These are phyloP conservation scores for Folsomia candida DNA, from an alignment of 2,888 invertebrate genomes.

Conservation along the genomic window DNA sequence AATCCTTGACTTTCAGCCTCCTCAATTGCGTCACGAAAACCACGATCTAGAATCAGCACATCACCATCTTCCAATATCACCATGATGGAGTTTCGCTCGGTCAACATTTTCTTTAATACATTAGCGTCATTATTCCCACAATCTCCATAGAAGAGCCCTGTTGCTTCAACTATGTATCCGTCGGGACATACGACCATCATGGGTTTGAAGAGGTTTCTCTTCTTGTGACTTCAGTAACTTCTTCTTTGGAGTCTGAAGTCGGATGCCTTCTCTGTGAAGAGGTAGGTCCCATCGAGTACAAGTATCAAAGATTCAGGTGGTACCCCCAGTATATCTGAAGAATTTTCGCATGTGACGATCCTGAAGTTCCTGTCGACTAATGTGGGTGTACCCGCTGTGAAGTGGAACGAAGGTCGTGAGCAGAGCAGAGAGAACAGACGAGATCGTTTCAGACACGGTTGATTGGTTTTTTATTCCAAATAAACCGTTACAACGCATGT, in stretches of 20 bases:
- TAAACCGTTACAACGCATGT: no score
- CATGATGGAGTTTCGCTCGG: neutral
- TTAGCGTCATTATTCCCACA: conserved; percentile 8
- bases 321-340: neutral
- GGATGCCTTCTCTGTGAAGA: conserved; percentile 13
- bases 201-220: conserved; percentile 4
- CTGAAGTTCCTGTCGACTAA: conserved; percentile 5
- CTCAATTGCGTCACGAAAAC: conserved; percentile 5
- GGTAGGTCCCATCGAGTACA: conserved; percentile 21
- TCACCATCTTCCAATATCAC: neutral
- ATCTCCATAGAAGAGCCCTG: conserved; percentile 4
- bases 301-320: neutral
- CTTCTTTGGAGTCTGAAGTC: conserved; percentile 4
- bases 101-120: neutral
- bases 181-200: conserved; percentile 15
- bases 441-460: conserved; percentile 6
- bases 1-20: neutral
- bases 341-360: neutral
- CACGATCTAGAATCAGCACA: conserved; percentile 11
- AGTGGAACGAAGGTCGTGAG: conserved; percentile 13
- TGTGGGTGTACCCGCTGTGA: conserved; percentile 14
- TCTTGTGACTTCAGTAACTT: conserved; percentile 17
- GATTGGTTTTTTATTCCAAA: no score
- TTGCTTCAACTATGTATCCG: conserved; percentile 4
- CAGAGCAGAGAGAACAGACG: neutral